phyloP scores from a whole-genome alignment of 2,113 vertebrate species.

The Callipepla squamata region DNA sequence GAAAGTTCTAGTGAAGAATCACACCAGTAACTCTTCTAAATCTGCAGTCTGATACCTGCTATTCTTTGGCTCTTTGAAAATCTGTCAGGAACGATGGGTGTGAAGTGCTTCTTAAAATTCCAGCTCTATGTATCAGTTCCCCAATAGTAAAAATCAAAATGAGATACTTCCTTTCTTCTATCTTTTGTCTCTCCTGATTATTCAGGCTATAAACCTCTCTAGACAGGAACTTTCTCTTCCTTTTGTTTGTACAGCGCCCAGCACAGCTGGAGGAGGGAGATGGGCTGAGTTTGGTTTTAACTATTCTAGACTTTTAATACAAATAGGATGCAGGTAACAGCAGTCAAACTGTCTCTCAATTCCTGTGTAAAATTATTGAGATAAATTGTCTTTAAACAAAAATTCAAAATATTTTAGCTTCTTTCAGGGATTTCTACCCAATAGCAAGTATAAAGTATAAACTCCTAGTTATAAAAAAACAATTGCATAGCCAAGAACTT shows the following conservation, averaged over 20 bases:
- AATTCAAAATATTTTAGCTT: constrained; percentile 1
- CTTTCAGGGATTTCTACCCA: neutral
- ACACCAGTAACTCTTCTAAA: neutral
- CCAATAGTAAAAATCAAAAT: constrained; percentile 46
- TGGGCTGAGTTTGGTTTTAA: constrained; percentile 3
- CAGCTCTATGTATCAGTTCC: constrained; percentile 18
- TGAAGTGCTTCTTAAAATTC: constrained; percentile 46
- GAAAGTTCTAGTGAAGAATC: neutral
- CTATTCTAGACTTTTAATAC: constrained; percentile 11
- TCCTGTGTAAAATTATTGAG: constrained; percentile 18
- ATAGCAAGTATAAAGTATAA: neutral
- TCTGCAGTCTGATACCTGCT: constrained; percentile 17
- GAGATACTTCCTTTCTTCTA: constrained; percentile 42
- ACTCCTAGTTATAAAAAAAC: neutral
- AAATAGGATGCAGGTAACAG: neutral
- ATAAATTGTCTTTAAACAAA: neutral
- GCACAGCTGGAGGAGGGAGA: constrained; percentile 15
- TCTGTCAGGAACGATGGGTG: neutral
- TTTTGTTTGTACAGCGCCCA: constrained; percentile 38
- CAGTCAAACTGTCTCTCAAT: neutral
- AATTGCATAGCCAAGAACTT: neutral
- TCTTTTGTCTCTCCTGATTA: constrained; percentile 47
- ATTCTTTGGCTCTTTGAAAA: constrained; percentile 46
- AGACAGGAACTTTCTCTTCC: constrained; percentile 12
- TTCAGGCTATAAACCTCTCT: constrained; percentile 37